phyloP scores from a whole-genome alignment of 2,113 vertebrate genomes.

The Sceloporus undulatus region DNA sequence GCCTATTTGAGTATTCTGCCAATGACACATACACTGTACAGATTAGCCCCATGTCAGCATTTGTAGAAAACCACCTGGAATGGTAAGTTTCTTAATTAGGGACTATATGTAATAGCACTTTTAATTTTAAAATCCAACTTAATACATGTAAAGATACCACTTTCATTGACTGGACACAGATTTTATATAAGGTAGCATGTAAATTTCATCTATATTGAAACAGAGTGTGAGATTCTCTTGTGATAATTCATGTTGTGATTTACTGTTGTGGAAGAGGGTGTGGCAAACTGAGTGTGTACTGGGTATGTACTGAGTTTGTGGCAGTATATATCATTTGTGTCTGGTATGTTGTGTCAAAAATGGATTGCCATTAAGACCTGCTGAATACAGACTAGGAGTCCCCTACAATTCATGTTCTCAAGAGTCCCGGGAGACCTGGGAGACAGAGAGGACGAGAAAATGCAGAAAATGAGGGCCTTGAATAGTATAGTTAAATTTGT shows the following conservation, averaged over 20 bases:
- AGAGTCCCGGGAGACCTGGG: no score
- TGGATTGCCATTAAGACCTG: background rate
- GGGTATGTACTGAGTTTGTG: background rate
- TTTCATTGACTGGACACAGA: background rate
- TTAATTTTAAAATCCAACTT: slow-evolving; percentile 13
- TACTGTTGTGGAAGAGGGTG: background rate
- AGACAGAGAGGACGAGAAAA: slow-evolving; percentile 12
- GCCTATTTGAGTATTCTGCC: slow-evolving; percentile 98
- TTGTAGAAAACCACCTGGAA: slow-evolving; percentile 98
- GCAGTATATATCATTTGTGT: no score
- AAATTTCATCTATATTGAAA: background rate
- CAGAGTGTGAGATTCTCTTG: background rate
- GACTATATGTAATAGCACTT: background rate
- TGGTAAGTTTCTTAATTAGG: slow-evolving; percentile 80
- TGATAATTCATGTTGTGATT: background rate
- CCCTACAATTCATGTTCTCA: background rate
- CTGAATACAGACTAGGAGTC: background rate
- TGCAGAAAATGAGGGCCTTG: slow-evolving; percentile 18
- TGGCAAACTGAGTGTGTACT: background rate
- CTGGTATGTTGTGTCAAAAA: no score
- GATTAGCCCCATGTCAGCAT: slow-evolving; percentile 99
- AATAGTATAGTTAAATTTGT: slow-evolving; percentile 19
- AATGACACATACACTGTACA: slow-evolving; percentile 98
- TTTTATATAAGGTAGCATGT: background rate
- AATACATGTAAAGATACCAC: background rate